Evolutionary conservation across 2,888 invertebrate species (phyloP).

Genomic region (Drosophila koepferae): DNA sequence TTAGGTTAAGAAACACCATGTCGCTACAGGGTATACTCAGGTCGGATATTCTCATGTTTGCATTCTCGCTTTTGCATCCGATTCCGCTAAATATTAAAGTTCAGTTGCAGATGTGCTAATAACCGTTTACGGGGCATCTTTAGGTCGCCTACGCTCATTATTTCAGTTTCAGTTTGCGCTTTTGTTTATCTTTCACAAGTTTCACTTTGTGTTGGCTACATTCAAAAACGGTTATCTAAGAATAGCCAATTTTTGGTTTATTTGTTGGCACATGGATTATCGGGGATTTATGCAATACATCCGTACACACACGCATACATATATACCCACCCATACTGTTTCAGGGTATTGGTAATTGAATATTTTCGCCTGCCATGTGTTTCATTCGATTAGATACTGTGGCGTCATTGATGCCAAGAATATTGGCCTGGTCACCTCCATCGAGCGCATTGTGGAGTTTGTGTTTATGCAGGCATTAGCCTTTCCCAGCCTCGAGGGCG

Average conservation of each 20-base stretch:
- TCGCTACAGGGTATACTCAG: background rate
- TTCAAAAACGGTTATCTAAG: conserved; percentile 40
- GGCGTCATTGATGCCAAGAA: conserved; percentile 92
- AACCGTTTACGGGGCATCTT: background rate
- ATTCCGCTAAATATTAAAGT: too few relatives aligned
- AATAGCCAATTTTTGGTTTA: conserved; percentile 39
- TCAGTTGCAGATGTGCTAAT: background rate
- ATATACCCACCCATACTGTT: background rate
- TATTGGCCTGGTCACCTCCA: conserved; percentile 93
- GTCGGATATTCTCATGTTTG: background rate
- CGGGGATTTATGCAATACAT: conserved; percentile 21
- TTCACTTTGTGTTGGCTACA: conserved; percentile 16
- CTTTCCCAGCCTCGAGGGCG: conserved; percentile 91
- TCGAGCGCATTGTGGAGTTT: conserved; percentile 94
- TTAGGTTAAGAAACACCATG: background rate
- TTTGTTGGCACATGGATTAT: conserved; percentile 48
- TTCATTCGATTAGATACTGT: conserved; percentile 87
- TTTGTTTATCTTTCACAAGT: conserved; percentile 51
- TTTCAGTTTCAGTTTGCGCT: conserved; percentile 5
- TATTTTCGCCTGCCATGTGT: conserved; percentile 16
- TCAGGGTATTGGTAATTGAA: conserved; percentile 53
- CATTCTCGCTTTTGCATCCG: background rate
- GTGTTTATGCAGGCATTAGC: conserved; percentile 96
- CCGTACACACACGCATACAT: background rate
- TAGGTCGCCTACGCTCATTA: background rate